A percentile compares a stretch with the other conserved stretches of the same genome.
These are phyloP conservation scores for Zygothrica quintamaculata DNA, from an alignment of 2,888 invertebrate genomes.

Conservation along the genomic window DNA sequence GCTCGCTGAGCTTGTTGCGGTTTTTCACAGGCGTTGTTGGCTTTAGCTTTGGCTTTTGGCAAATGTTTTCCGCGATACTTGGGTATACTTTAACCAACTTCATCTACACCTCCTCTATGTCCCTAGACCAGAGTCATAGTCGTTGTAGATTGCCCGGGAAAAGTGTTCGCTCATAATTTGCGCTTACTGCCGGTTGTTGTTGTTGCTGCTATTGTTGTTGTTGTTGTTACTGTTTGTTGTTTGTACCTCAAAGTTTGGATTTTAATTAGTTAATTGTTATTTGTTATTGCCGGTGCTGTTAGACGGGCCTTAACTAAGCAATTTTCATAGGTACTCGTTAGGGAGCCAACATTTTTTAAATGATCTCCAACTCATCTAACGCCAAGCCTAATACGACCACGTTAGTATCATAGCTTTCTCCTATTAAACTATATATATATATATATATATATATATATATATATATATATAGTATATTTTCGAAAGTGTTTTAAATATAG, in stretches of 20 bases:
- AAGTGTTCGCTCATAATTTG: conserved; percentile 59
- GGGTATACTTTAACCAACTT: too few relatives aligned
- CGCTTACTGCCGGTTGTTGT: conserved; percentile 48
- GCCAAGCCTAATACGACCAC: not conserved
- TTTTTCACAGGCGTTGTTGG: conserved; percentile 51
- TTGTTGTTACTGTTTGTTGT: conserved; percentile 22
- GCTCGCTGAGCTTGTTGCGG: conserved; percentile 51
- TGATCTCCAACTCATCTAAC: not conserved
- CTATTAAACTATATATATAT: too few relatives aligned
- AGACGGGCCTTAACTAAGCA: conserved; percentile 30
- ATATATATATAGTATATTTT: too few relatives aligned
- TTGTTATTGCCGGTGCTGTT: conserved; percentile 52
- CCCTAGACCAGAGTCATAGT: not conserved
- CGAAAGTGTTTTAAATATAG: too few relatives aligned
- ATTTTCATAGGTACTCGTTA: conserved; percentile 26
- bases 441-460: too few relatives aligned
- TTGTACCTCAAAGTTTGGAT: conserved; percentile 18
- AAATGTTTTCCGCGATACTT: conserved; percentile 45
- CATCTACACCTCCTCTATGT: conserved; percentile 17
- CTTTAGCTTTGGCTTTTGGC: conserved; percentile 34
- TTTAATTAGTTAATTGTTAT: conserved; percentile 71
- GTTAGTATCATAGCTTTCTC: too few relatives aligned
- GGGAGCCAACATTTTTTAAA: not conserved
- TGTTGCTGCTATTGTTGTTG: conserved; percentile 19
- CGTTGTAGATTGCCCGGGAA: conserved; percentile 30